Conservation (phyloP, 2,797 vertebrate genomes). For the Adrianichthys oophorus region DNA sequence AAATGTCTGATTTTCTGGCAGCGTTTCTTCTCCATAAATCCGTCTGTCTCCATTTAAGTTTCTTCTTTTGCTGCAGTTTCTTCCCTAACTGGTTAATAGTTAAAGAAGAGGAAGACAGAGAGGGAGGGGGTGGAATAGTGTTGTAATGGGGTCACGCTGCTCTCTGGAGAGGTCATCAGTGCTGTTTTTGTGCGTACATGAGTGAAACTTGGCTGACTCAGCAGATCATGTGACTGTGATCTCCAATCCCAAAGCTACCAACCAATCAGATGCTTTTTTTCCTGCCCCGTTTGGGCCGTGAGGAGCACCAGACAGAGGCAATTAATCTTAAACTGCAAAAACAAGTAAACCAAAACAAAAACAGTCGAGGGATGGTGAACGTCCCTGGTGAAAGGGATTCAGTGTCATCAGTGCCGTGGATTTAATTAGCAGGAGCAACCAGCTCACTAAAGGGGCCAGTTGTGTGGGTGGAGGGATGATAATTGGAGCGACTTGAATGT, state of each 20-base stretch:
- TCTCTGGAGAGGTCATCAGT: constrained; percentile 57
- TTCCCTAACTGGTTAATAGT: constrained; percentile 34
- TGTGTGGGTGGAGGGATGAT: constrained; percentile 11
- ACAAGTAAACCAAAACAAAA: background rate
- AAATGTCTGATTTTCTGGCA: background rate
- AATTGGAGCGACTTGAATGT: no score
- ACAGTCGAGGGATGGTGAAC: background rate
- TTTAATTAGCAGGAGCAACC: constrained; percentile 31
- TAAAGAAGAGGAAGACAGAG: background rate
- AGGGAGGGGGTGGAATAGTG: background rate
- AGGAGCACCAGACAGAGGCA: constrained; percentile 12
- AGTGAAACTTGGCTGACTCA: constrained; percentile 38
- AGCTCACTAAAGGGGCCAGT: background rate
- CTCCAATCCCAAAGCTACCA: constrained; percentile 21
- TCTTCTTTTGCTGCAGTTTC: background rate
- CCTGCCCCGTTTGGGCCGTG: background rate
- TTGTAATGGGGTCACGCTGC: constrained; percentile 40
- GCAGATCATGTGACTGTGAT: constrained; percentile 42
- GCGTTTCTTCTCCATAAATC: no score
- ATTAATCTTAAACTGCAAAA: constrained; percentile 32
- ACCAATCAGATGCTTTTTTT: constrained; percentile 34
- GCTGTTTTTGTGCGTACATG: background rate
- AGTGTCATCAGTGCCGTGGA: constrained; percentile 39
- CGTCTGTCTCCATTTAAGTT: no score
- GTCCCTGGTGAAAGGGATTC: constrained; percentile 29